These are phyloP conservation scores for Papilio polyxenes DNA, from an alignment of 1,140 invertebrate species.

Conservation along the genomic window DNA sequence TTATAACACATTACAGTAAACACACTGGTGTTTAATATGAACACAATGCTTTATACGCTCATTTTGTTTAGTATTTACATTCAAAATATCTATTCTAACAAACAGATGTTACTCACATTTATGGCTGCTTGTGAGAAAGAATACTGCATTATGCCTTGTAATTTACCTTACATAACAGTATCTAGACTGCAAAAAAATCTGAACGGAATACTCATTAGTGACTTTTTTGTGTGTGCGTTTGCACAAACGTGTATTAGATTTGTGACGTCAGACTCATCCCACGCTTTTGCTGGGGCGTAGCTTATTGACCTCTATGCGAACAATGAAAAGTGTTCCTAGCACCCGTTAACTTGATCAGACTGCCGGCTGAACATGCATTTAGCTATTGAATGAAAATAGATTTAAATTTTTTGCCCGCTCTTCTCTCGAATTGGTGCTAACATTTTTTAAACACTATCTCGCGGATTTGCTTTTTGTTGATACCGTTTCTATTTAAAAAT, in stretches of 20 bases:
- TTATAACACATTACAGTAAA: not conserved
- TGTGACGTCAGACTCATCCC: constrained; percentile 59
- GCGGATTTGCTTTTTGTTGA: not conserved
- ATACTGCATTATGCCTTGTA: not conserved
- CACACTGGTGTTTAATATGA: not conserved
- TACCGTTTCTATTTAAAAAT: constrained; percentile 2
- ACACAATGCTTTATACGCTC: constrained; percentile 1
- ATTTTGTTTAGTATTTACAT: constrained; percentile 20
- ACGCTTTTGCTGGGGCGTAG: constrained; percentile 57
- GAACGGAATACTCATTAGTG: constrained; percentile 54
- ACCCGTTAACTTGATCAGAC: constrained; percentile 52
- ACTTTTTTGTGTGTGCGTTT: constrained; percentile 45
- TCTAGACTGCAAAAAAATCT: constrained; percentile 48
- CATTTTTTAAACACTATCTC: constrained; percentile 19
- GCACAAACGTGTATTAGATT: constrained; percentile 44
- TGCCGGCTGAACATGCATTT: constrained; percentile 43
- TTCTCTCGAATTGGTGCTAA: constrained; percentile 23
- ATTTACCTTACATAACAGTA: constrained; percentile 51
- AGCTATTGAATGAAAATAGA: constrained; percentile 33
- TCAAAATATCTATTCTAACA: constrained; percentile 15
- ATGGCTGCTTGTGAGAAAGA: not conserved
- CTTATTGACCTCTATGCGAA: constrained; percentile 59
- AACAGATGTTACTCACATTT: not conserved
- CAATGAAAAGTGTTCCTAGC: constrained; percentile 50
- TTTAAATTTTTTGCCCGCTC: constrained; percentile 23